Evolutionary conservation across 2,113 vertebrate species (phyloP), one percentile per base, ranked within the genome.

Genomic region (Theristicus caerulescens): DNA sequence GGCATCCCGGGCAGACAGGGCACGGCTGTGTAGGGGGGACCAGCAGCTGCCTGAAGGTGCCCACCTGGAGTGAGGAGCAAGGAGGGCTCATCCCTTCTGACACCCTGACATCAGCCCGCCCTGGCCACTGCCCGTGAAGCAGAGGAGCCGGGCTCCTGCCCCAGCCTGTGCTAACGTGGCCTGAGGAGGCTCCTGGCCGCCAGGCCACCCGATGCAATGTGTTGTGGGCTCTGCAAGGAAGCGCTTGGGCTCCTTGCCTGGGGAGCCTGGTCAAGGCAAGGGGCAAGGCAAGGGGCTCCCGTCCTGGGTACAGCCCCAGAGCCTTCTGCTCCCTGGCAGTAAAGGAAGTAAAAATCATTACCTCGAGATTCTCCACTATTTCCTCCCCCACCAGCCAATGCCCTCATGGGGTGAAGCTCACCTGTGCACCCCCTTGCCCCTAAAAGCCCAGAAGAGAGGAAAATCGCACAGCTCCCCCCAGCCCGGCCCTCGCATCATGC

Each of bases 11-110:
- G 8, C 2, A 22, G 65, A 31, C 2, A 3, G 32, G 69, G 21
- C 31, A 69, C 47, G 22, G 9, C 44, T 17, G 36, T 0, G 0
- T 5, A 19, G 13, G 4, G 17, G 10, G 20, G 49, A n/a, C 4
- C 6, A 44, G 38, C 49, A 10, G 40, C 44, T 52, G 36, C 44
- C n/a, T 34, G 24, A 24, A 24, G 34, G 58, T 34, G 26, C 47
- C 49, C 4, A 4, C 29, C 58, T 12, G 59, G 82, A 58, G n/a
- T 4, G 6, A 58, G 46, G 51, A 76, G 11, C 16, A 47, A 61
- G 26, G 59, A 52, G 31, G 16, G 34, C 13, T 85, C 25, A 4
- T 74, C 59, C 84, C 7, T 69, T 40, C 40, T 40, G 40, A 40
- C 40, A 40, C 40, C 40, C 15, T 22, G 12, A 5, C 2, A 3